Percentiles rank a stretch among this genome's conserved stretches.
These are phyloP conservation scores for Penaeus chinensis DNA, from an alignment of 1,140 invertebrate species.

Conservation along the genomic window DNA sequence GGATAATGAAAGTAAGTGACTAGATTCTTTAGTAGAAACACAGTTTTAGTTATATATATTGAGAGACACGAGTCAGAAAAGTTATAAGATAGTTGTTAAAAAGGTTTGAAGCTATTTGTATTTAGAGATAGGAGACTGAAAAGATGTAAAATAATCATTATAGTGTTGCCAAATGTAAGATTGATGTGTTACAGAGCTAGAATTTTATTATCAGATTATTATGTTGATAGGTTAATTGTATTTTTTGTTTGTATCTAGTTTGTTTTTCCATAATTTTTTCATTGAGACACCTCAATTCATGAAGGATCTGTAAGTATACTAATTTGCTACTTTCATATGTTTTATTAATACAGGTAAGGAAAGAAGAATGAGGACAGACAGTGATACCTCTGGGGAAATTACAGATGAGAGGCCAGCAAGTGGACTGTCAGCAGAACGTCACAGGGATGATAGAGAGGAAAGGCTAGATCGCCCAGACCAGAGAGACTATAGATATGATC, in stretches of 20 bases:
- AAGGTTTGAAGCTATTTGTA: too few species aligned
- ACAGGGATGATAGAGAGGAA: conserved; percentile 42
- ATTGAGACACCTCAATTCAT: not conserved
- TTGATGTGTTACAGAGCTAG: too few species aligned
- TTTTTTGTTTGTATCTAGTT: too few species aligned
- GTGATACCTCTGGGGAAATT: conserved; percentile 50
- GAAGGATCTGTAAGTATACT: not conserved
- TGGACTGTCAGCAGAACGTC: conserved; percentile 41
- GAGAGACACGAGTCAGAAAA: too few species aligned
- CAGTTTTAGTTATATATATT: too few species aligned
- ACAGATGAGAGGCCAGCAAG: conserved; percentile 48
- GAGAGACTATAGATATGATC: conserved; percentile 16
- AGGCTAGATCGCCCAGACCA: conserved; percentile 31
- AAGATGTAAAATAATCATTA: too few species aligned
- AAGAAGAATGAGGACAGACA: conserved; percentile 50
- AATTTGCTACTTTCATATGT: not conserved
- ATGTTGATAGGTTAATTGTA: not conserved
- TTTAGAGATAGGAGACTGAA: too few species aligned
- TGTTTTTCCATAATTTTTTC: not conserved
- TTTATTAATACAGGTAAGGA: conserved; percentile 30
- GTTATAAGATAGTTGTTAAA: too few species aligned
- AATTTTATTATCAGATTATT: too few species aligned
- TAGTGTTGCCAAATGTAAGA: too few species aligned
- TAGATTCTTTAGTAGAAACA: not conserved
- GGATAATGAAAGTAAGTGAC: conserved; percentile 47